Base-by-base conservation (phyloP, 2,113 vertebrate species). In the Corythornis vintsioides region DNA sequence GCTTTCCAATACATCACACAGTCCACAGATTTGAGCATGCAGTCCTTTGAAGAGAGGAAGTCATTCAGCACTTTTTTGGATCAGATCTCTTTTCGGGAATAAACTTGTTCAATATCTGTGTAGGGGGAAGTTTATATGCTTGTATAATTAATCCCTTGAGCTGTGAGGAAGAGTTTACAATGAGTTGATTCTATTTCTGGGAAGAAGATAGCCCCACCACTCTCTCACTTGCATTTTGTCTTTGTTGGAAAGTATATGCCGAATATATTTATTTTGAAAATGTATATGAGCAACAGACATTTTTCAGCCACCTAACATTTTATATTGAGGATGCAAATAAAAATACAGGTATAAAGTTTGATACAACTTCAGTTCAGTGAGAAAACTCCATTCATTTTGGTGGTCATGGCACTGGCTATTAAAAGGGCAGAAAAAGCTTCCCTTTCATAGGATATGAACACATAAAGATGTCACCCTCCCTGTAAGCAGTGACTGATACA, bases 131-230 rank as follows among this genome's bases (percentile, higher is more conserved):
- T 91, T 91, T 74, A 66, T 83, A 63, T 33, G 73, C 28, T 43
- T 53, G 35, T 40, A 71, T 38, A 40, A 40, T 53, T 53, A 53
- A 28, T 53, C 25, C 67, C 48, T 40, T 21, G 26, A 53, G 67
- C 48, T 80, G 55, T 70, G 76, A 85, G 31, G 75, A 89, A 64
- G 31, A 40, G 7, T 85, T 83, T 90, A 48, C 22, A 57, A 5
- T 29, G 20, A 80, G 40, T 5, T 77, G 56, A 76, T 91, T 90
- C 57, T 92, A 31, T 80, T 92, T 94, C 79, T 88, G 60, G 43
- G 53, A 76, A 78, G n/a, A 74, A 88, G 53, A 16, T 38, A 85
- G 11, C 4, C 8, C 9, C 35, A 64, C 29, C 67, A 31, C 20
- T 15, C 22, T 86, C 67, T 79, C 1, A 4, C 45, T 91, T 48